Base-by-base conservation (phyloP, 2,888 invertebrate genomes). In the Chironomus riparius region DNA sequence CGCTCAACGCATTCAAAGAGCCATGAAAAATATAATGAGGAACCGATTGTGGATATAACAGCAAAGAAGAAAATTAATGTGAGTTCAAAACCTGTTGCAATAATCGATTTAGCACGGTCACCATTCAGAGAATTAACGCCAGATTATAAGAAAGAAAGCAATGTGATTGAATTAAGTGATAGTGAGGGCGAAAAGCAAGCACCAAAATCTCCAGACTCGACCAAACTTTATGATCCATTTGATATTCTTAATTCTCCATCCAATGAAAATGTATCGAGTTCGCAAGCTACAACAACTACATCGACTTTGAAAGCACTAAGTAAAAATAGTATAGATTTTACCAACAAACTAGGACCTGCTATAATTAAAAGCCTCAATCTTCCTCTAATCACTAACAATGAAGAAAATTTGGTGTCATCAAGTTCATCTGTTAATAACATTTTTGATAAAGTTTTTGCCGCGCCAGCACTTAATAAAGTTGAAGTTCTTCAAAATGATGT, bases 201-300 rank as follows among this genome's bases (percentile, higher is more conserved):
- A 47, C 21, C 68, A 24, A 68, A 74, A 22, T 74, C 74, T 13
- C 65, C 68, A 12, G 68, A 68, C 24, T 74, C 74, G 48, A 61
- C 74, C 1, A 74, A 74, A 48, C 68, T 74, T 48, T 74, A 74
- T 48, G 74, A 74, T 68, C 74, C 74, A 13, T 74, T 74, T 68
- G 74, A 74, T 13, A 68, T 68, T 15, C 28, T 74, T 12, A 74
- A 68, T 48, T 74, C 74, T 10, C 74, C 74, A 24, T 12, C 73
- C 13, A 74, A 74, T 68, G 74, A 74, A n/a, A 72, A 72, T 72
- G 74, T 74, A 0, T 56, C 74, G 10, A 74, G 74, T n/a, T 74
- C 74, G n/a, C 65, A 74, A 65, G 18, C 18, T 4, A 65, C 21
- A 24, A 13, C 21, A 12, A 65, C 18, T 24, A 22, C 65, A 24